phyloP scores from a whole-genome alignment of 2,113 vertebrate genomes.

The Felis chaus region DNA sequence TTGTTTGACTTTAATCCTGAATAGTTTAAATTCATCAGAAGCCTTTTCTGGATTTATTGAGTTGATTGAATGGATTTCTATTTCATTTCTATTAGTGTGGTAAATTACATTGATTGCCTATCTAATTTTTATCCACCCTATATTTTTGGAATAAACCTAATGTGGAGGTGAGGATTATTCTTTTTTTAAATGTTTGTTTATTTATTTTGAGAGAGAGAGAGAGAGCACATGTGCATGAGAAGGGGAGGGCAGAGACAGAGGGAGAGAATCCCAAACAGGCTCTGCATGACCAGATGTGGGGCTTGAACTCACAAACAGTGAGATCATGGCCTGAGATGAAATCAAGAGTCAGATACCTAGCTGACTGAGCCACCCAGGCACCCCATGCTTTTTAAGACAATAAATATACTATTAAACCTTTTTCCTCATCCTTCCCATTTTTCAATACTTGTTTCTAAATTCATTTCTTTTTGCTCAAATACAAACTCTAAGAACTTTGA shows the following conservation, averaged over 20 bases:
- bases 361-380: too few relatives aligned
- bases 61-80: neutral
- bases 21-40: constrained; percentile 39
- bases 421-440: neutral
- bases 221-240: too few relatives aligned
- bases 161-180: neutral
- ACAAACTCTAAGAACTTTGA: neutral
- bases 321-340: too few relatives aligned
- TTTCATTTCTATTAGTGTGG: neutral
- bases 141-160: constrained; percentile 26
- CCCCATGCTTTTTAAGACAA: neutral
- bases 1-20: neutral
- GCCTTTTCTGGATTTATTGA: neutral
- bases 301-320: too few relatives aligned
- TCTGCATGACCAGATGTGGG: too few relatives aligned
- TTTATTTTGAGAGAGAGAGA: too few relatives aligned
- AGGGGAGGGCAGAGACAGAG: too few relatives aligned
- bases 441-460: neutral
- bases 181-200: neutral
- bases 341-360: too few relatives aligned
- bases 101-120: neutral
- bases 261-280: too few relatives aligned
- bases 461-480: constrained; percentile 24
- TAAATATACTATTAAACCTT: neutral
- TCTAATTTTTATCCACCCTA: neutral